phyloP scores from a whole-genome alignment of 1,140 invertebrate genomes.

The Drosophila gunungcola region DNA sequence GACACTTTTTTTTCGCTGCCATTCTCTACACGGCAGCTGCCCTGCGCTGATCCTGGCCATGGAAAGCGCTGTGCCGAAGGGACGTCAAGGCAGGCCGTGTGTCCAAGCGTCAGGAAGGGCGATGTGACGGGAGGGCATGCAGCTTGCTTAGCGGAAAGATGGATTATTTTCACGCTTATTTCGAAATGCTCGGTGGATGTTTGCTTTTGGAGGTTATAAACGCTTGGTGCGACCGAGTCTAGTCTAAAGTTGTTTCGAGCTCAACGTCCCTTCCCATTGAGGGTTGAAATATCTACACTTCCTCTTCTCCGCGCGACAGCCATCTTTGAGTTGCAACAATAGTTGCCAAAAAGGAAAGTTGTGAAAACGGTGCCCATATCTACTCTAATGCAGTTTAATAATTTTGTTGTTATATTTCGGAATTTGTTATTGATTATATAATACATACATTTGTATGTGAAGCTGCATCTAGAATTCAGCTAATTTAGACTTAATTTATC shows the following conservation, averaged over 20 bases:
- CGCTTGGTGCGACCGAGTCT: slow-evolving; percentile 76
- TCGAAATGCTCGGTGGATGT: slow-evolving; percentile 83
- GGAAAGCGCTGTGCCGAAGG: slow-evolving; percentile 24
- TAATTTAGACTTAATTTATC: too few species aligned
- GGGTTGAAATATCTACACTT: slow-evolving; percentile 13
- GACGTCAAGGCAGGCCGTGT: slow-evolving; percentile 28
- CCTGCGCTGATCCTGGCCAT: slow-evolving; percentile 7
- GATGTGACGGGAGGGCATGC: slow-evolving; percentile 20
- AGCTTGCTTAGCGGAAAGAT: slow-evolving; percentile 80
- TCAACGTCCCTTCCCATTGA: not conserved
- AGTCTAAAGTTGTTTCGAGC: not conserved
- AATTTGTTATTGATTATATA: not conserved
- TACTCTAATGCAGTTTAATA: not conserved
- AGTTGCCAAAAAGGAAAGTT: slow-evolving; percentile 11
- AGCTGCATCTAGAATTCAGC: too few species aligned
- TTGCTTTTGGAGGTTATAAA: slow-evolving; percentile 81
- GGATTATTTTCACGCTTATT: slow-evolving; percentile 82
- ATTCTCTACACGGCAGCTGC: slow-evolving; percentile 48
- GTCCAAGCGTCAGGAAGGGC: slow-evolving; percentile 17
- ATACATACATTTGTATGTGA: too few species aligned
- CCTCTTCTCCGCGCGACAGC: slow-evolving; percentile 11
- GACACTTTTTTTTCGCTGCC: slow-evolving; percentile 71
- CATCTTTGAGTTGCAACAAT: slow-evolving; percentile 21
- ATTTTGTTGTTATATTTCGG: not conserved
- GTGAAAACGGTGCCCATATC: slow-evolving; percentile 1